Base-by-base conservation (phyloP, 2,888 invertebrate genomes). In the Psylliodes chrysocephalus region DNA sequence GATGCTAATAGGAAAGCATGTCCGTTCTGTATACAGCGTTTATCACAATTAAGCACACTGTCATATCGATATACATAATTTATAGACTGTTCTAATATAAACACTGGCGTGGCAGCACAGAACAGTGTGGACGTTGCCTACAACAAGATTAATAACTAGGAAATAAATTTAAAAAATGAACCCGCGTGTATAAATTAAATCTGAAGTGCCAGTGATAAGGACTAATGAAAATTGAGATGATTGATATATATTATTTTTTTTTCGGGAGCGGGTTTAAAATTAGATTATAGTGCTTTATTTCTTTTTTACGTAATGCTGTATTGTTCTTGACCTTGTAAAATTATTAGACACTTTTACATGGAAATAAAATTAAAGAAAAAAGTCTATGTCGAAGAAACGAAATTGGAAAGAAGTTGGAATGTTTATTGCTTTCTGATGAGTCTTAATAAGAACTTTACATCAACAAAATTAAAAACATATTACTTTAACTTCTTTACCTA, bases 21-120 rank as follows among this genome's bases (percentile, higher is more conserved):
- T 66, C 68, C 64, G 62, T 71, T 67, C 66, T 57, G 66, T 70
- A 69, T 74, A 71, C 67, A 61, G 68, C 73, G 68, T 77, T 74
- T 73, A 75, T 75, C 74, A 76, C 76, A 77, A 77, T 77, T 77
- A 76, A 75, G 71, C 72, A 71, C 64, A 71, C 64, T 73, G 75
- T 73, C 73, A 73, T 74, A 77, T 76, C 72, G 75, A 76, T 76
- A 72, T 66, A 63, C 68, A 72, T 77, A 74, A 77, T 75, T 75
- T 75, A 77, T 74, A 63, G 62, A 63, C 57, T 64, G 55, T 65
- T 69, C 68, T 71, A 74, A 73, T 75, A 73, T 69, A 71, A 73
- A 72, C 70, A 69, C 66, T 61, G 68, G 61, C 51, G 59, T 62
- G 63, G 55, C 57, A 18, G n/a, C 54, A 38, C 38, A 38, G n/a